phyloP scores from a whole-genome alignment of 2,888 invertebrate genomes.

The Athalia circularis region DNA sequence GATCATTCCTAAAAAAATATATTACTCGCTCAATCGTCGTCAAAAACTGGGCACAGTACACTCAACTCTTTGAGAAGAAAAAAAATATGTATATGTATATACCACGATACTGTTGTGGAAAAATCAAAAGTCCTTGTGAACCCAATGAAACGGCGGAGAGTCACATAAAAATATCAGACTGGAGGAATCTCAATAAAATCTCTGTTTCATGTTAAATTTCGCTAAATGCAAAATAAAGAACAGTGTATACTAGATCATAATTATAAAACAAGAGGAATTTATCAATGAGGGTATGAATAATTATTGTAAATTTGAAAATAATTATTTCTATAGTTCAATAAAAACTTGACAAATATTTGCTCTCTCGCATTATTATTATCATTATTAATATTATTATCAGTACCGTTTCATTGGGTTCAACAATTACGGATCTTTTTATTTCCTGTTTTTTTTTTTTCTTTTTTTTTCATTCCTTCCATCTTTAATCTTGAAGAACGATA shows the following conservation, averaged over 20 bases:
- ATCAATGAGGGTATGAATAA: conserved; percentile 9
- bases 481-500: too few species aligned
- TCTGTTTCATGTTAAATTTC: background rate
- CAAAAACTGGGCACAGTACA: too few species aligned
- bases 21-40: too few species aligned
- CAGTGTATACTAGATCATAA: too few species aligned
- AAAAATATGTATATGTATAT: background rate
- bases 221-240: background rate
- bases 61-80: too few species aligned
- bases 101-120: background rate
- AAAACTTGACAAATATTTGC: conserved; percentile 30
- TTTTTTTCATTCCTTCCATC: background rate
- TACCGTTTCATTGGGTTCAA: conserved; percentile 39
- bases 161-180: background rate
- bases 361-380: conserved; percentile 34
- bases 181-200: background rate
- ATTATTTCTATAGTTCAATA: conserved; percentile 28
- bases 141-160: conserved; percentile 40
- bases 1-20: too few species aligned
- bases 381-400: background rate
- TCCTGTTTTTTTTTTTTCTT: background rate
- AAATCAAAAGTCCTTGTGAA: background rate
- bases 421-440: background rate
- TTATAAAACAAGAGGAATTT: too few species aligned
- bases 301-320: conserved; percentile 37